Conservation (phyloP, 2,113 vertebrate species). For the Coptodon rendalli region DNA sequence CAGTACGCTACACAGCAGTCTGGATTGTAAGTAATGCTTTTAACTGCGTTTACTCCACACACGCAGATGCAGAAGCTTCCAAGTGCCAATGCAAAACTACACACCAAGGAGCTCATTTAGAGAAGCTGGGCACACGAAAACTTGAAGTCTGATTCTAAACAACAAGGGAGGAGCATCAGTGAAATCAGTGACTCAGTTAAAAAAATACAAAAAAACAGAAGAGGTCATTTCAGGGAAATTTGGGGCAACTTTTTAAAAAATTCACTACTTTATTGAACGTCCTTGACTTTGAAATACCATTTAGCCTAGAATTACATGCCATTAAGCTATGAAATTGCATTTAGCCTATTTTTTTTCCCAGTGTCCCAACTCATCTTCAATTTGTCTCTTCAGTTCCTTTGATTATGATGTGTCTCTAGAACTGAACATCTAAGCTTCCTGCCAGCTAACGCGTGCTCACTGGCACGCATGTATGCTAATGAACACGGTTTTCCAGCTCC, state of each 20-base stretch:
- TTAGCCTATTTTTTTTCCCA: background rate
- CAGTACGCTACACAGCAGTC: background rate
- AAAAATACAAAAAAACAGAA: background rate
- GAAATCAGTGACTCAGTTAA: background rate
- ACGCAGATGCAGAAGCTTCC: background rate
- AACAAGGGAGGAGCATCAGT: background rate
- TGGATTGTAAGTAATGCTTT: background rate
- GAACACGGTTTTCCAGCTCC: background rate
- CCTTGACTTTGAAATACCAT: background rate
- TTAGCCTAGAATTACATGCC: background rate
- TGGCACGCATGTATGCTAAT: slow-evolving; percentile 12
- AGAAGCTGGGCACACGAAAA: background rate
- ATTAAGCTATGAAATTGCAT: background rate
- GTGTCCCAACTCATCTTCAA: background rate
- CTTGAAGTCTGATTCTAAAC: background rate
- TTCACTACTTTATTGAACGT: background rate
- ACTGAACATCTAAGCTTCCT: background rate
- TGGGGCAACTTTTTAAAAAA: background rate
- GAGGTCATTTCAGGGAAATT: background rate
- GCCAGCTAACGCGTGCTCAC: background rate
- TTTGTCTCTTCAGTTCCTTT: background rate
- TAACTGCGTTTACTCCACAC: background rate
- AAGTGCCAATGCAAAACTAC: background rate
- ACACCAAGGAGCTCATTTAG: background rate
- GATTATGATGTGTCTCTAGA: background rate